Conservation (phyloP, 2,888 invertebrate species). For the Dicranocentrus wangi region DNA sequence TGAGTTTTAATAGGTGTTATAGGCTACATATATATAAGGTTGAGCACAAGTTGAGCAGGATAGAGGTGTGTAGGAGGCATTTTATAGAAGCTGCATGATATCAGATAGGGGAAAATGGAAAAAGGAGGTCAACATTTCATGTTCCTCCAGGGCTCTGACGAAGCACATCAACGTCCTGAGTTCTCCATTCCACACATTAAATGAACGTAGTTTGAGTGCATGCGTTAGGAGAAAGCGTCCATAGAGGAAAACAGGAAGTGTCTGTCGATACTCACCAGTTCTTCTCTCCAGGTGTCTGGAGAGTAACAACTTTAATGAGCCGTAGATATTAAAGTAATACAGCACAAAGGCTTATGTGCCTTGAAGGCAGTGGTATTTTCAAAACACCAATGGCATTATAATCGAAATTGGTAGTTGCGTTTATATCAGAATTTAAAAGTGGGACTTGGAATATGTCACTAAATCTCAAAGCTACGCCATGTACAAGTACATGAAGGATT, state of each 20-base stretch:
- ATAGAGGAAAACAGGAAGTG: slow-evolving; percentile 28
- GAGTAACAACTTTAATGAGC: slow-evolving; percentile 16
- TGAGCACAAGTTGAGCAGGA: no score
- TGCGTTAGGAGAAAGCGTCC: neutral
- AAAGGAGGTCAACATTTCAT: slow-evolving; percentile 56
- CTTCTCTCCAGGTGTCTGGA: neutral
- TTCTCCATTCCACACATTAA: neutral
- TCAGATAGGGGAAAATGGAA: slow-evolving; percentile 13
- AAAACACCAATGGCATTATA: no score
- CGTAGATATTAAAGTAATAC: slow-evolving; percentile 1
- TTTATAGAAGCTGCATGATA: slow-evolving; percentile 16
- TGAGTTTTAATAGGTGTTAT: no score
- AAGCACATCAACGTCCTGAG: neutral
- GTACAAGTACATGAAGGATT: no score
- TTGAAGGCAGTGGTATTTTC: neutral
- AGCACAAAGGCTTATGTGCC: neutral
- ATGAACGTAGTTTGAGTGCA: neutral
- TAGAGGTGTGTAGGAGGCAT: neutral
- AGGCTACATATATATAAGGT: no score
- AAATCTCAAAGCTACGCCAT: neutral
- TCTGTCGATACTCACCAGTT: neutral
- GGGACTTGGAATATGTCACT: neutral
- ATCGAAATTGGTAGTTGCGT: no score
- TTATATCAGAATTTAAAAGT: neutral
- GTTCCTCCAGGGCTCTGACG: slow-evolving; percentile 24